These are phyloP conservation scores for Ormyrus nitidulus DNA, from an alignment of 2,888 invertebrate genomes.

Conservation along the genomic window DNA sequence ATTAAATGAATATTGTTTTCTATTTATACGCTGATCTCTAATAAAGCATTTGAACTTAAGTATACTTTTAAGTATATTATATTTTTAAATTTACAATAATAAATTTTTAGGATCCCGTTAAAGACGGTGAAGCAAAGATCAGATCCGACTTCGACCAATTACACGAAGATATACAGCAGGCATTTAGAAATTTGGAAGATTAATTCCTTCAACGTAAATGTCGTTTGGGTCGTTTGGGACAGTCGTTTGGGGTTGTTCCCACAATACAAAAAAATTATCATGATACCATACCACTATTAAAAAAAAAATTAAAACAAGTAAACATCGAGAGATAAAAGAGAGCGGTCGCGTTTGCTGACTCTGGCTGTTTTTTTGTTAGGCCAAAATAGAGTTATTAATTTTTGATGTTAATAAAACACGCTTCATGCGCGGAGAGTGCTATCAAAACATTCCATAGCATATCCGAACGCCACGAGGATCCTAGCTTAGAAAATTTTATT, in stretches of 20 bases:
- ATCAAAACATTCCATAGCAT: conserved; percentile 57
- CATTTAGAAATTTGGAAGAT: conserved; percentile 99
- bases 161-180: conserved; percentile 96
- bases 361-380: conserved; percentile 49
- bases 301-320: conserved; percentile 27
- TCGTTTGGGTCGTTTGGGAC: conserved; percentile 35
- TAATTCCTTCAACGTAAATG: conserved; percentile 76
- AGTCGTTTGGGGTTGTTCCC: conserved; percentile 63
- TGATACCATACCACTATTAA: conserved; percentile 44
- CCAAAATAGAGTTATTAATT: conserved; percentile 51
- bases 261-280: conserved; percentile 54
- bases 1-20: neutral
- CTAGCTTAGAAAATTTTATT: conserved; percentile 55
- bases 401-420: conserved; percentile 43
- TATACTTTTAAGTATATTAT: neutral
- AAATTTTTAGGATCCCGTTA: conserved; percentile 91
- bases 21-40: neutral
- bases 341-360: conserved; percentile 48
- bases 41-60: too few species aligned
- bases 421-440: conserved; percentile 55
- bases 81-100: conserved; percentile 6
- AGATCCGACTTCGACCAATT: conserved; percentile 97
- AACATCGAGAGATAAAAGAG: conserved; percentile 46
- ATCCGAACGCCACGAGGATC: conserved; percentile 47
- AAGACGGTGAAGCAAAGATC: conserved; percentile 98